Conservation (phyloP, 2,113 vertebrate genomes). For the Holacanthus passer region DNA sequence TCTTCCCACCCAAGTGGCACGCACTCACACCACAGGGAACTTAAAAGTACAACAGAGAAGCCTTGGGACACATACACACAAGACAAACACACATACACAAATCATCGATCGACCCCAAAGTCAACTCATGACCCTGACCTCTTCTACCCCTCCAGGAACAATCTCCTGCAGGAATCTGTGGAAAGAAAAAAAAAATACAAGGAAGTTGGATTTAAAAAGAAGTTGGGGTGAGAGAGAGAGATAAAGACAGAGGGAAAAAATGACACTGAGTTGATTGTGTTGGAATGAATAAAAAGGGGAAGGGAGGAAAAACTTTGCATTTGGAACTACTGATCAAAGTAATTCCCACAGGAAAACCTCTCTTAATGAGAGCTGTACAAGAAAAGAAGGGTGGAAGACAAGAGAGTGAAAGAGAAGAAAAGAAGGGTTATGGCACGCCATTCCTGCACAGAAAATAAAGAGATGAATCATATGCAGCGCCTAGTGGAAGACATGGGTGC, state of each 20-base stretch:
- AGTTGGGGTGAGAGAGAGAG: conserved; percentile 8
- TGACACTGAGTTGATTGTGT: conserved; percentile 64
- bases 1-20: conserved; percentile 68
- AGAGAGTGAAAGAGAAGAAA: conserved; percentile 65
- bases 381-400: conserved; percentile 64
- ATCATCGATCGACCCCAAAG: conserved; percentile 66
- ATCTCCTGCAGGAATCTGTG: conserved; percentile 46
- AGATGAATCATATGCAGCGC: conserved; percentile 57
- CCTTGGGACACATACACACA: conserved; percentile 59
- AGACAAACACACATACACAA: conserved; percentile 49
- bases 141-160: conserved; percentile 46
- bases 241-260: conserved; percentile 52
- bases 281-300: conserved; percentile 70
- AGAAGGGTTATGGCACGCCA: conserved; percentile 49
- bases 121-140: conserved; percentile 71
- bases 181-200: conserved; percentile 39
- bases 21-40: conserved; percentile 49
- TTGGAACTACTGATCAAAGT: conserved; percentile 82
- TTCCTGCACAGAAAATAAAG: conserved; percentile 62
- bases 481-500: conserved; percentile 51
- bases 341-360: conserved; percentile 71
- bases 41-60: conserved; percentile 59
- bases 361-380: conserved; percentile 79
- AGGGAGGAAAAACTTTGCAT: conserved; percentile 72
- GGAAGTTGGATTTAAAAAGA: conserved; percentile 62